Conservation (phyloP, 1,140 invertebrate genomes). For the Dolichoris vasculosae region DNA sequence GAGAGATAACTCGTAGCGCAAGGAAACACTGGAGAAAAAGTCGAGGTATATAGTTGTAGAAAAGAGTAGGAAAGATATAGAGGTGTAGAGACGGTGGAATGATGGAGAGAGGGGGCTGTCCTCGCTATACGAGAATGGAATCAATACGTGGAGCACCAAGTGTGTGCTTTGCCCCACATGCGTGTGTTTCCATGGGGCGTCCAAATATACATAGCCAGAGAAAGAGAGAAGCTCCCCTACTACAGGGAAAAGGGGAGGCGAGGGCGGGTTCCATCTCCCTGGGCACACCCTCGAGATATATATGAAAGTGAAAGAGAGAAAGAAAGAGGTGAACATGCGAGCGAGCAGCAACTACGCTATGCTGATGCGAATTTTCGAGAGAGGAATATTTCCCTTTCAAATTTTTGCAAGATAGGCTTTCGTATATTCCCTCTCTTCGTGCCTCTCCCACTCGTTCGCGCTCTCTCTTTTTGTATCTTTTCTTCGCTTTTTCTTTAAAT, state of each 20-base stretch:
- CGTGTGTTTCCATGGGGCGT: slow-evolving; percentile 51
- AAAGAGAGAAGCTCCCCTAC: slow-evolving; percentile 33
- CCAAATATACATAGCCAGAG: slow-evolving; percentile 37
- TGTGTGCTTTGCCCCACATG: slow-evolving; percentile 46
- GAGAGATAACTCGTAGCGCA: not conserved
- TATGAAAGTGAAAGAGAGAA: slow-evolving; percentile 26
- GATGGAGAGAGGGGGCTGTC: not conserved
- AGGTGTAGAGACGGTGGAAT: not conserved
- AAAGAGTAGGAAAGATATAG: slow-evolving; percentile 33
- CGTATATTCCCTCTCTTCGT: slow-evolving; percentile 33
- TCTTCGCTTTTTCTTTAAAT: slow-evolving; percentile 35
- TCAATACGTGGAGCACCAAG: slow-evolving; percentile 51
- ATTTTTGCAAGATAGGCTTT: slow-evolving; percentile 54
- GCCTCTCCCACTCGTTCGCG: not conserved
- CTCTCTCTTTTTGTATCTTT: not conserved
- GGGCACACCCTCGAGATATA: slow-evolving; percentile 55
- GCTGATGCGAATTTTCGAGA: slow-evolving; percentile 55
- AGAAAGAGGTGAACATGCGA: slow-evolving; percentile 19
- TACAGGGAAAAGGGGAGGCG: slow-evolving; percentile 26
- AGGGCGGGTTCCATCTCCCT: slow-evolving; percentile 54
- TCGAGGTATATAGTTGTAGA: slow-evolving; percentile 24
- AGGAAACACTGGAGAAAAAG: slow-evolving; percentile 14
- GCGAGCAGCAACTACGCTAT: slow-evolving; percentile 37
- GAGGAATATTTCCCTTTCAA: slow-evolving; percentile 56
- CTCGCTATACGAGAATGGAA: slow-evolving; percentile 43